Base-by-base conservation (phyloP, 2,797 vertebrate species). In the Alcedo atthis region DNA sequence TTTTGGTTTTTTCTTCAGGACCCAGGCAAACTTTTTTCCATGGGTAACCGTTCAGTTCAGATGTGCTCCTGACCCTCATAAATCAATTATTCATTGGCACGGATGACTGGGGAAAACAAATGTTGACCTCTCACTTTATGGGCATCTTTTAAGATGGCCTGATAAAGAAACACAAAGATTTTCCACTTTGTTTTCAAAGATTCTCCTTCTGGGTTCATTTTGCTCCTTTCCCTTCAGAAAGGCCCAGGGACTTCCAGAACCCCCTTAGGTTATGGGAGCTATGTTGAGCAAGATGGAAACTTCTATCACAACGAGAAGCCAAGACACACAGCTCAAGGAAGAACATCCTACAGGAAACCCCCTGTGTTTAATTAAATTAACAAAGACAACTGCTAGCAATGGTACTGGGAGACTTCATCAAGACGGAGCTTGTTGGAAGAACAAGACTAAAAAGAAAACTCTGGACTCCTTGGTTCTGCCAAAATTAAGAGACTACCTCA, bases 41-140 rank as follows among this genome's bases (percentile, higher is more conserved):
- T 35, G 66, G 54, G 37, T 92, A 95, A 92, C 33, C 35, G 37
- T 89, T 73, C 59, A 64, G 68, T 92, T 94, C 89, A 93, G 71
- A 92, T 66, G 42, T 79, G 17, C 16, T 90, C 16, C 30, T 80
- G 54, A 51, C 17, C n/a, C 37, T 46, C 58, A 79, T 64, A 61
- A 78, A 63, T 45, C 48, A 84, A 68, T 40, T 88, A 81, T 78
- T 90, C 5, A 0, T 32, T 69, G 69, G 57, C 32, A 40, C 2
- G 1, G 30, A 24, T 32, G 37, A 48, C 26, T 16, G 32, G 7
- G 42, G 32, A 79, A 92, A 83, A 77, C 6, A 74, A 81, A 32
- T 8, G 71, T 79, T 79, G 92, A 71, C 19, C 28, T 93, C 62
- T 33, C 5, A 4, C 28, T 63, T 40, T 35, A 46, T 18, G 20